Base-by-base conservation (phyloP, 1,140 invertebrate species). In the Maconellicoccus hirsutus region DNA sequence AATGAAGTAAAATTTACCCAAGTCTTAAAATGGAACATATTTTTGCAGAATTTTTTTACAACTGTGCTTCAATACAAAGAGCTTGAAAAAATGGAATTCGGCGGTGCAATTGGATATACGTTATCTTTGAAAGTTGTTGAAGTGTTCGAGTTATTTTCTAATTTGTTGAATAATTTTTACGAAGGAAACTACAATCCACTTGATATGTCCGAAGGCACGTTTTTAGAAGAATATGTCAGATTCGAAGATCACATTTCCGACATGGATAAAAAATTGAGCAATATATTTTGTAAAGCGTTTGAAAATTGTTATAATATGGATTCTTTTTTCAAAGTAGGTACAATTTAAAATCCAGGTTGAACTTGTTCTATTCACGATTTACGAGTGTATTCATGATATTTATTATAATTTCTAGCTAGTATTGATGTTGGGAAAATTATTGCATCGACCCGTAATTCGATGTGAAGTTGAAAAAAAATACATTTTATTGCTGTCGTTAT, bases 51-150 rank as follows among this genome's bases (percentile, higher is more conserved):
- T 3, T 83, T 94, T 74, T 85, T 93, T 73, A 84, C 87, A 59
- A 86, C 86, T 0, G 86, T 86, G 0, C 79, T 86, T 4, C 92
- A 94, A 78, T 93, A 93, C 76, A 78, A 88, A n/a, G 93, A 93
- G 77, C 78, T 95, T 69, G 93, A 94, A 79, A 92, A 90, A 78
- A 84, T 94, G 8, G 92, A 94, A 80, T 85, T 94, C 73, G 87
- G 86, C 70, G 90, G 92, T 0, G 81, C 91, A 16, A 85, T 88
- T 78, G 89, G 90, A 19, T 86, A 87, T 76, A 83, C 80, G 61
- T 80, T 92, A 16, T 82, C 81, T 77, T 76, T 39, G 73, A 80
- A 77, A 78, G 77, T 86, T 77, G 73, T 79, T 2, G 72, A 81
- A 3, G 82, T 90, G 52, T 84, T 85, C 75, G 86, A 91, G 19